Conservation (phyloP, 2,797 vertebrate genomes). For the Myiotriccus ornatus region DNA sequence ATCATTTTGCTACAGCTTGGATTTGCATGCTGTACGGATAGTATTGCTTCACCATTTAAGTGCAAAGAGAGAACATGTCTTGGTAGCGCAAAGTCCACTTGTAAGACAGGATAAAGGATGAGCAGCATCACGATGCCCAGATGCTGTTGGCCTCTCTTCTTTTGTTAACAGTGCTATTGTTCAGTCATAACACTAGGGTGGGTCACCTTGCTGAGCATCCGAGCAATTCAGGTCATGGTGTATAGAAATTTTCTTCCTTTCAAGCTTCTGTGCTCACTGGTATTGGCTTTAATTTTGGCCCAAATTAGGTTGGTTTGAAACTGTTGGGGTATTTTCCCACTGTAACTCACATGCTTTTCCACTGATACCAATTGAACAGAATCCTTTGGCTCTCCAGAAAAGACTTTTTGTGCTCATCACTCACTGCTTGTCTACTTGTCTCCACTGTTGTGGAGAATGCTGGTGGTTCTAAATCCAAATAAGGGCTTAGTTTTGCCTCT, state of each 20-base stretch:
- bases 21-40: not conserved
- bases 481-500: not conserved
- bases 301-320: not conserved
- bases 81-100: not conserved
- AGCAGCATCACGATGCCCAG: not conserved
- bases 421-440: not conserved
- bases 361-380: not conserved
- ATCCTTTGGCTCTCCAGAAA: not conserved
- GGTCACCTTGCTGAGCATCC: not conserved
- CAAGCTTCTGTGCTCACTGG: not conserved
- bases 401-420: not conserved
- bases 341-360: not conserved
- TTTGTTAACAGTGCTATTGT: not conserved
- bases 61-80: not conserved
- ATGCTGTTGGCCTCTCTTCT: not conserved
- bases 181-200: not conserved
- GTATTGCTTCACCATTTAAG: constrained; percentile 20
- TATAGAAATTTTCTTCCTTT: not conserved
- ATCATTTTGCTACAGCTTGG: not conserved
- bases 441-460: not conserved
- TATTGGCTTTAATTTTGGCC: not conserved
- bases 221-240: not conserved
- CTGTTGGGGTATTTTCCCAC: not conserved
- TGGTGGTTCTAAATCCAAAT: not conserved
- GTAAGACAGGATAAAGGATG: not conserved